Evolutionary conservation across 2,888 invertebrate species (phyloP).

Genomic region (Isotomurus palustris): DNA sequence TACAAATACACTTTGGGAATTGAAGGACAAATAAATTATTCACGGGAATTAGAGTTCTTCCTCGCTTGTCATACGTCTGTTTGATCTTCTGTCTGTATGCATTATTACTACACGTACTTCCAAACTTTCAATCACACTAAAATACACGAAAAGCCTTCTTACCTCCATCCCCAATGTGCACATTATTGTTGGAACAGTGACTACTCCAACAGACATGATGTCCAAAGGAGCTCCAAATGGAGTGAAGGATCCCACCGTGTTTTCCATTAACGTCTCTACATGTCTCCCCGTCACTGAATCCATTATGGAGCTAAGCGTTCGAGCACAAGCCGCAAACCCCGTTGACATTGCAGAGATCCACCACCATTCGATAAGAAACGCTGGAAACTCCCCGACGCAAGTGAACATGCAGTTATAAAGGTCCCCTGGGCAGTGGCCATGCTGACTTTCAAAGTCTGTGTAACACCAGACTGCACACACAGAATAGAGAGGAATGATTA

Average conservation of each 20-base stretch:
- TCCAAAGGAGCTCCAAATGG: conserved; percentile 43
- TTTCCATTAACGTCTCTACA: conserved; percentile 42
- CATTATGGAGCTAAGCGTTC: conserved; percentile 42
- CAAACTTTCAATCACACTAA: too few species aligned
- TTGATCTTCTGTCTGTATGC: background rate
- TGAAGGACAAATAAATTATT: too few species aligned
- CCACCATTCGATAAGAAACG: conserved; percentile 44
- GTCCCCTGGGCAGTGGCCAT: conserved; percentile 44
- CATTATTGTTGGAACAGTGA: conserved; percentile 43
- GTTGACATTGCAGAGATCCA: conserved; percentile 34
- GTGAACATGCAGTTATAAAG: conserved; percentile 41
- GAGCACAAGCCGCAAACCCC: conserved; percentile 41
- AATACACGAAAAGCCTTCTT: too few species aligned
- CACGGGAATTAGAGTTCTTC: too few species aligned
- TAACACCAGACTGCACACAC: conserved; percentile 43
- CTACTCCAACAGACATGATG: conserved; percentile 40
- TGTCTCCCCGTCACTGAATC: conserved; percentile 44
- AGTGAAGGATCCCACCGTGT: conserved; percentile 41
- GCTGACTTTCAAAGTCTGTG: conserved; percentile 44
- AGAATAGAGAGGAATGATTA: background rate
- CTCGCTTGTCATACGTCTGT: background rate
- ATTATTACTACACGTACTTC: background rate
- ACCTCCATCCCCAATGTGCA: conserved; percentile 45
- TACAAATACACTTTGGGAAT: too few species aligned
- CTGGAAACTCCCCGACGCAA: conserved; percentile 44